phyloP scores from a whole-genome alignment of 2,797 vertebrate genomes.

The Miopithecus talapoin region DNA sequence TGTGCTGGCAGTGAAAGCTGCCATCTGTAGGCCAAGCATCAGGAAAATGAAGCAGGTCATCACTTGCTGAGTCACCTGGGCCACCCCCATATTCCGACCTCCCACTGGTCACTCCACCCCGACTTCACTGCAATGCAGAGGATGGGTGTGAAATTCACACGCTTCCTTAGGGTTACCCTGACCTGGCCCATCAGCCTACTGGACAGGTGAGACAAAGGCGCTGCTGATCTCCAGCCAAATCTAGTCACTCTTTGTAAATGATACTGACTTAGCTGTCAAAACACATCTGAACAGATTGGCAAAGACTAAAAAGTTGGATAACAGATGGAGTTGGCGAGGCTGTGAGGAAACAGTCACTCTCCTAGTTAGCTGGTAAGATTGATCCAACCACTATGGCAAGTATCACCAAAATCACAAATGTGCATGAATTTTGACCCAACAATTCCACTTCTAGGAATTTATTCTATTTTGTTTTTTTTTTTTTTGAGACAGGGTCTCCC shows the following conservation, averaged over 20 bases:
- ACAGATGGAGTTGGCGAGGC: not conserved
- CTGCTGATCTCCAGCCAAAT: not conserved
- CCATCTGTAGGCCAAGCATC: accelerated
- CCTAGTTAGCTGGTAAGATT: not conserved
- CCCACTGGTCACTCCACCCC: accelerated
- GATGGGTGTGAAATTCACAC: accelerated
- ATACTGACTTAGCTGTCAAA: not conserved
- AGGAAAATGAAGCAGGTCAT: not conserved
- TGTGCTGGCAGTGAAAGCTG: not conserved
- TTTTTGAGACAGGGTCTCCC: too few species aligned
- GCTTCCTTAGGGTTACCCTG: not conserved
- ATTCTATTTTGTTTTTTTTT: not conserved
- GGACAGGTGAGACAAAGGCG: not conserved
- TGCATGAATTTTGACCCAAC: not conserved
- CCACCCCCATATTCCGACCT: too few species aligned
- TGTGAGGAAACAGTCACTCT: not conserved
- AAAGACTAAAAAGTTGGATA: not conserved
- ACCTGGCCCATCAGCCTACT: not conserved
- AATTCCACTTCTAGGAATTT: not conserved
- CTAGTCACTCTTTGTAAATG: not conserved
- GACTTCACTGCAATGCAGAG: not conserved
- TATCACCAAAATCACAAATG: not conserved
- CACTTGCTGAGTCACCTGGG: not conserved
- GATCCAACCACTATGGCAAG: not conserved
- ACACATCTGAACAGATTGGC: not conserved